Conservation (phyloP, 64 coral and sea anemone genomes). For the Dendrophyllia cribrosa region DNA sequence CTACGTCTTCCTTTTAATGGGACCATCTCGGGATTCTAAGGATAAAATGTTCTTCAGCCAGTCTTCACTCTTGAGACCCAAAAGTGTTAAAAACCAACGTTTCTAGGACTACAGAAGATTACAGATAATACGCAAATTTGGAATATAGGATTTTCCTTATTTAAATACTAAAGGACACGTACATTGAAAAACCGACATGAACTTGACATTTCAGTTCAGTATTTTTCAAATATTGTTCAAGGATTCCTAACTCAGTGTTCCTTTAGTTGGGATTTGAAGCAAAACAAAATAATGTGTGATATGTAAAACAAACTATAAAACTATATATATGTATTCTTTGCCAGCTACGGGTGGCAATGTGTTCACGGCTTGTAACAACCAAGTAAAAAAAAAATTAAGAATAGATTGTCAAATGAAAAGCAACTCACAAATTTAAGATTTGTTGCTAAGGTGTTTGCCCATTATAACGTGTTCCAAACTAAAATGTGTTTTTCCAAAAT, state of each 20-base stretch:
- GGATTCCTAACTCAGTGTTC: too few relatives aligned
- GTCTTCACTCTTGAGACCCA: not conserved
- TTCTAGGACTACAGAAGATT: not conserved
- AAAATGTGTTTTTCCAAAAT: too few relatives aligned
- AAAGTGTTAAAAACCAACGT: not conserved
- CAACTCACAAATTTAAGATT: not conserved
- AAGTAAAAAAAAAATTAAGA: not conserved
- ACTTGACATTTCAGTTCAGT: not conserved
- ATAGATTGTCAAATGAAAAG: too few relatives aligned
- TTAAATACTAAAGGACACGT: not conserved
- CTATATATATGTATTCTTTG: not conserved
- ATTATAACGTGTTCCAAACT: too few relatives aligned
- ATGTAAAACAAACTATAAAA: not conserved
- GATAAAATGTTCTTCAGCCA: not conserved
- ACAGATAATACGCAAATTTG: constrained; percentile 4
- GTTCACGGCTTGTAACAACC: not conserved
- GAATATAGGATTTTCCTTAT: not conserved
- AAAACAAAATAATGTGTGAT: too few relatives aligned
- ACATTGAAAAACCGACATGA: not conserved
- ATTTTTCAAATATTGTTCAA: too few relatives aligned
- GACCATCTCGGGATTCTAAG: not conserved
- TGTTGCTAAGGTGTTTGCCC: too few relatives aligned
- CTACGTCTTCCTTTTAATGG: too few relatives aligned
- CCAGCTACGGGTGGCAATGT: not conserved
- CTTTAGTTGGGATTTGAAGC: not conserved